Percentiles rank a stretch among this genome's conserved stretches.
Conservation (phyloP, 2,888 invertebrate genomes). For the Leistus spinibarbis region DNA sequence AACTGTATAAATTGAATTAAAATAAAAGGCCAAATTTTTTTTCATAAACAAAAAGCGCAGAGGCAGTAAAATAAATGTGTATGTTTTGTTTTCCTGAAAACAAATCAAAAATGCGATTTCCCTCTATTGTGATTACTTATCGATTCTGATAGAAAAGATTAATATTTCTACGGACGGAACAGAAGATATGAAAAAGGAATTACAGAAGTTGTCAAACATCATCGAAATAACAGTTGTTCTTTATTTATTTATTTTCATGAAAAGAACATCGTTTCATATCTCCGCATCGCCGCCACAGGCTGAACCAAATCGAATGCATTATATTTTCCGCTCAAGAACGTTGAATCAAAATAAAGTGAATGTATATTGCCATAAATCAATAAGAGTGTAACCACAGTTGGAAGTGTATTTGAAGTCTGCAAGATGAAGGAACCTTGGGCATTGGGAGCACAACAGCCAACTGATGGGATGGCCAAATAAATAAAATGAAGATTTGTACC, state of each 20-base stretch:
- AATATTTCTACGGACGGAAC: constrained; percentile 19
- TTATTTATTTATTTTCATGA: constrained; percentile 21
- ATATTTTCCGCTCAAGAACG: constrained; percentile 27
- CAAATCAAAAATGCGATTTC: neutral
- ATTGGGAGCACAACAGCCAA: constrained; percentile 14
- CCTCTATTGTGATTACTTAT: constrained; percentile 14
- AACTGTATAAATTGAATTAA: neutral
- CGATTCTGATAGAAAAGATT: constrained; percentile 35
- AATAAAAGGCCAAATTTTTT: neutral
- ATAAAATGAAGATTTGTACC: constrained; percentile 38
- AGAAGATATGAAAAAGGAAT: constrained; percentile 33
- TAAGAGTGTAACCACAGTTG: constrained; percentile 27
- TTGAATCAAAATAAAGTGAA: constrained; percentile 37
- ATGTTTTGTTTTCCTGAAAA: neutral
- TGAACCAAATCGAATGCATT: constrained; percentile 22
- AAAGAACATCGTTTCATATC: constrained; percentile 1
- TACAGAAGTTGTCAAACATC: constrained; percentile 35
- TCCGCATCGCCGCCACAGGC: neutral
- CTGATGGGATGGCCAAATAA: constrained; percentile 19
- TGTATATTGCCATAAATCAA: constrained; percentile 35
- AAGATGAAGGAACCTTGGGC: neutral
- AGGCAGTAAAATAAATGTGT: neutral
- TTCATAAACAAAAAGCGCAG: neutral
- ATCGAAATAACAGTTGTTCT: constrained; percentile 29
- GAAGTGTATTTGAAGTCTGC: constrained; percentile 15